phyloP scores from a whole-genome alignment of 1,140 invertebrate genomes.

The Mactra quadrangularis region DNA sequence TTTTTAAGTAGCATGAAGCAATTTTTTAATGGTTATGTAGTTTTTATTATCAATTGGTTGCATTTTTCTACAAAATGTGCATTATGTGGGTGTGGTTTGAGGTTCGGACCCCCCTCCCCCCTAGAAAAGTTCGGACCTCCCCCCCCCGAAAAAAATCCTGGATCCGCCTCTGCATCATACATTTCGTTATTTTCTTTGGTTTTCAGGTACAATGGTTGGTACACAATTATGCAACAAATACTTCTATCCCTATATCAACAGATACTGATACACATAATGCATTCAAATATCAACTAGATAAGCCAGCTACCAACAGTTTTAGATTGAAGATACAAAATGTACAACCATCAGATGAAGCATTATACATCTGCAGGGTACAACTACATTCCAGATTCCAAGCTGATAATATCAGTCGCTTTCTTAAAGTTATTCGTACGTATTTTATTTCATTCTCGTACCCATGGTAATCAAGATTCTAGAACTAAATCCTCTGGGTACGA shows the following conservation, averaged over 20 bases:
- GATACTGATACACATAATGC: constrained; percentile 66
- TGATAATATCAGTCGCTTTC: constrained; percentile 26
- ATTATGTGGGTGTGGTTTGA: too few species aligned
- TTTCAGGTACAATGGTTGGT: constrained; percentile 70
- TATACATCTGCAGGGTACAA: constrained; percentile 71
- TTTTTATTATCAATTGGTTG: too few species aligned
- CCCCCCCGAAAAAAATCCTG: too few species aligned
- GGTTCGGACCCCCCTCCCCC: too few species aligned
- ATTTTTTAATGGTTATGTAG: too few species aligned
- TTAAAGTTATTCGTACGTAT: constrained; percentile 69
- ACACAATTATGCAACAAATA: constrained; percentile 21
- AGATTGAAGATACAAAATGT: constrained; percentile 72
- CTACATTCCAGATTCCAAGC: constrained; percentile 58
- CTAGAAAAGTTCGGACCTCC: too few species aligned
- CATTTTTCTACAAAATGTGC: too few species aligned
- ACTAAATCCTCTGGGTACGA: too few species aligned
- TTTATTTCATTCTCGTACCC: not conserved
- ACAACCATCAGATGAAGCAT: constrained; percentile 70
- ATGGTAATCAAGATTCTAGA: too few species aligned
- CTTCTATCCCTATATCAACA: constrained; percentile 59
- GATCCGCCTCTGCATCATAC: too few species aligned
- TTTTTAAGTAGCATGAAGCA: too few species aligned
- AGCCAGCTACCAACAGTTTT: constrained; percentile 68
- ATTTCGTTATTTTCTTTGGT: too few species aligned
- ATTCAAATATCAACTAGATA: constrained; percentile 70